Percentiles rank a stretch among this genome's conserved stretches.
These are phyloP conservation scores for Drosophila phalerata DNA, from an alignment of 2,888 invertebrate genomes.

Conservation along the genomic window DNA sequence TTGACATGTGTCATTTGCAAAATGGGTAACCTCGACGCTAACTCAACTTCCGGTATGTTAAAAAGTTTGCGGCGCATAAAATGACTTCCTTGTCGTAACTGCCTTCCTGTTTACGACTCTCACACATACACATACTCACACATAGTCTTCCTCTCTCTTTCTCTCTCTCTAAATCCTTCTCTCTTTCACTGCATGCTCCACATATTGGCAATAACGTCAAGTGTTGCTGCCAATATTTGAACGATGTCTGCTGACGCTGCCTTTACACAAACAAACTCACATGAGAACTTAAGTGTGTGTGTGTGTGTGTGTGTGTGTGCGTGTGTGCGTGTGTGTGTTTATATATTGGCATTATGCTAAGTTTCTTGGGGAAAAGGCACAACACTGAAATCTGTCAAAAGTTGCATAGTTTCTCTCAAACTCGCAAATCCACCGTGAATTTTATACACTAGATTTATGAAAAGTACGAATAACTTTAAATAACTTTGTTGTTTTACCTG, in stretches of 20 bases:
- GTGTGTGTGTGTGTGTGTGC: neutral
- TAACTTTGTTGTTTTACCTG: constrained; percentile 10
- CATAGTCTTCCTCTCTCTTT: neutral
- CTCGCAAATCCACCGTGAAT: constrained; percentile 41
- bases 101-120: constrained; percentile 77
- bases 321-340: constrained; percentile 12
- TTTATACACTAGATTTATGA: constrained; percentile 30
- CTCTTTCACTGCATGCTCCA: constrained; percentile 34
- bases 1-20: constrained; percentile 84
- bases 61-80: constrained; percentile 82
- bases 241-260: constrained; percentile 63
- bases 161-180: neutral
- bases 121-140: constrained; percentile 25
- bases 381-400: constrained; percentile 64
- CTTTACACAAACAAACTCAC: constrained; percentile 40
- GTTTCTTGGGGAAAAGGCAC: constrained; percentile 14
- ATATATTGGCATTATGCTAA: constrained; percentile 43
- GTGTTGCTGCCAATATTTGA: constrained; percentile 77
- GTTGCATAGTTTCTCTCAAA: constrained; percentile 44
- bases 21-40: constrained; percentile 79
- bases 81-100: constrained; percentile 79
- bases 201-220: constrained; percentile 81
- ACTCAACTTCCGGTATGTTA: constrained; percentile 82
- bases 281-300: constrained; percentile 2
- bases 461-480: constrained; percentile 6